Conservation (phyloP, 2,888 invertebrate species). For the Agonopterix arenella region DNA sequence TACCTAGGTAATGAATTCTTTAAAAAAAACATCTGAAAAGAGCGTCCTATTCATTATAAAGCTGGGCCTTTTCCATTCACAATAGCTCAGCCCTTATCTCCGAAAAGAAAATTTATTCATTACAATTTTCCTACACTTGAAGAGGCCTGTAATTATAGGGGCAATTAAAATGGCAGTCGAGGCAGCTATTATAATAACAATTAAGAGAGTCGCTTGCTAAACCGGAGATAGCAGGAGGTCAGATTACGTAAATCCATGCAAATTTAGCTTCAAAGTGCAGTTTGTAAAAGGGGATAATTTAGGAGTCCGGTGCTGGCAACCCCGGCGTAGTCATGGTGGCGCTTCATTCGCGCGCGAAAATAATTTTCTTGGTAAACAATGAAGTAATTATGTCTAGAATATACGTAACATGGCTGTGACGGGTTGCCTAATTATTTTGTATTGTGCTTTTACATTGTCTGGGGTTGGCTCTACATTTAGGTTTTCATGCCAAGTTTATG, state of each 20-base stretch:
- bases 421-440: no score
- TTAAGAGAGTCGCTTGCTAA: conserved; percentile 27
- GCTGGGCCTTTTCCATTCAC: not conserved
- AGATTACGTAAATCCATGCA: conserved; percentile 53
- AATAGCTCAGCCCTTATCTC: not conserved
- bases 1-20: no score
- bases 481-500: no score
- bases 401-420: no score
- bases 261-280: conserved; percentile 21
- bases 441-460: no score
- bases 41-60: no score
- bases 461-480: no score
- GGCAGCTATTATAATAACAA: conserved; percentile 40
- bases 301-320: conserved; percentile 27
- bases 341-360: conserved; percentile 10
- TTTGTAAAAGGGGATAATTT: conserved; percentile 39
- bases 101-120: conserved; percentile 17
- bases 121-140: conserved; percentile 20
- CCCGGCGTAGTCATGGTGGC: not conserved
- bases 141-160: conserved; percentile 31
- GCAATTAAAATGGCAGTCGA: conserved; percentile 39
- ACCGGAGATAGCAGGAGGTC: conserved; percentile 35
- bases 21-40: no score
- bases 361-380: conserved; percentile 11
- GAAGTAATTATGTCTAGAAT: not conserved